phyloP scores from a whole-genome alignment of 2,113 vertebrate species.

The Aplodontia rufa region DNA sequence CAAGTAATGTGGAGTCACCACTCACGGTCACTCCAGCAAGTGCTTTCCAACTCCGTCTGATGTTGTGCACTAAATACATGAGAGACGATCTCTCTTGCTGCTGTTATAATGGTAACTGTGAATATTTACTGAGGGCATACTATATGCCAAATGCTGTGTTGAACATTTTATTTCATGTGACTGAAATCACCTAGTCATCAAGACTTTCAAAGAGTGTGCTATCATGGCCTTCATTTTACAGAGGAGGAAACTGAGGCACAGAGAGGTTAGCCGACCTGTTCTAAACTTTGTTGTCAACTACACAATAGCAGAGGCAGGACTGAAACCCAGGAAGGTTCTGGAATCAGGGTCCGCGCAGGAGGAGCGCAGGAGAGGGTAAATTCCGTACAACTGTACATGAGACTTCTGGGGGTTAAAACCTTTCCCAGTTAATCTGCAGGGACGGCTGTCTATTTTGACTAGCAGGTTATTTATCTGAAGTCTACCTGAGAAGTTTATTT shows the following conservation, averaged over 20 bases:
- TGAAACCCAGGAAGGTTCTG: background rate
- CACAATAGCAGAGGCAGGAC: rapidly evolving
- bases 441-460: background rate
- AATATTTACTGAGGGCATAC: background rate
- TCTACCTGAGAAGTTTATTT: background rate
- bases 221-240: background rate
- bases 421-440: background rate
- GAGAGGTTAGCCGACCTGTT: background rate
- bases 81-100: background rate
- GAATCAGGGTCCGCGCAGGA: background rate
- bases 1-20: background rate
- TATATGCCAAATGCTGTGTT: background rate
- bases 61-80: background rate
- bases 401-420: background rate
- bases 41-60: background rate
- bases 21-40: background rate
- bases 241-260: background rate
- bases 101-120: background rate
- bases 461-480: background rate
- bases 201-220: background rate
- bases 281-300: background rate
- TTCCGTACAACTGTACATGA: background rate
- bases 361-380: no score
- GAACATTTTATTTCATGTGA: background rate
- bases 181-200: background rate